Evolutionary conservation across 2,113 vertebrate genomes (phyloP).

Genomic region (Menura novaehollandiae): DNA sequence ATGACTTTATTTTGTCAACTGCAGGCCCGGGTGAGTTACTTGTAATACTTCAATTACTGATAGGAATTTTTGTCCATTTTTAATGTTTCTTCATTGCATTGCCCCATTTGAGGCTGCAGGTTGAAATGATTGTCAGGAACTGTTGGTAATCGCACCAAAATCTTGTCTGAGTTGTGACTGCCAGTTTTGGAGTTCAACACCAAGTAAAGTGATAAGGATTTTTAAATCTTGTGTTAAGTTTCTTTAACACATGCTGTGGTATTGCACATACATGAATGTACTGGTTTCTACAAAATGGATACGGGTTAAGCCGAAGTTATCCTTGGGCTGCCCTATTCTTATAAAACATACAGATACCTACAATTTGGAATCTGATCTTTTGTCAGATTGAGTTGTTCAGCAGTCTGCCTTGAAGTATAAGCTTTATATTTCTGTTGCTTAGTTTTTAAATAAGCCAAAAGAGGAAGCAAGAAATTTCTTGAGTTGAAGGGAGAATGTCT

Average conservation of each 20-base stretch:
- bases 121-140: not conserved
- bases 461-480: not conserved
- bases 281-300: not conserved
- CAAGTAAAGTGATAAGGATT: not conserved
- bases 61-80: not conserved
- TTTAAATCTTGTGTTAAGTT: not conserved
- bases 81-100: not conserved
- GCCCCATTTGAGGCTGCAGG: not conserved
- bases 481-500: not conserved
- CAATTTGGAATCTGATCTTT: not conserved
- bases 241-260: not conserved
- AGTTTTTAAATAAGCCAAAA: not conserved
- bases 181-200: not conserved
- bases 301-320: not conserved
- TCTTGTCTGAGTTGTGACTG: not conserved
- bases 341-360: not conserved
- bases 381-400: not conserved
- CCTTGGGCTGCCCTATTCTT: not conserved
- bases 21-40: not conserved
- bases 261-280: not conserved
- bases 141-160: not conserved
- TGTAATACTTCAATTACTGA: not conserved
- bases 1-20: not conserved
- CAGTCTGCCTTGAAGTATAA: not conserved
- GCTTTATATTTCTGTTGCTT: not conserved